Base-by-base conservation (phyloP, 1,140 invertebrate species). In the Lepidurus couesii region DNA sequence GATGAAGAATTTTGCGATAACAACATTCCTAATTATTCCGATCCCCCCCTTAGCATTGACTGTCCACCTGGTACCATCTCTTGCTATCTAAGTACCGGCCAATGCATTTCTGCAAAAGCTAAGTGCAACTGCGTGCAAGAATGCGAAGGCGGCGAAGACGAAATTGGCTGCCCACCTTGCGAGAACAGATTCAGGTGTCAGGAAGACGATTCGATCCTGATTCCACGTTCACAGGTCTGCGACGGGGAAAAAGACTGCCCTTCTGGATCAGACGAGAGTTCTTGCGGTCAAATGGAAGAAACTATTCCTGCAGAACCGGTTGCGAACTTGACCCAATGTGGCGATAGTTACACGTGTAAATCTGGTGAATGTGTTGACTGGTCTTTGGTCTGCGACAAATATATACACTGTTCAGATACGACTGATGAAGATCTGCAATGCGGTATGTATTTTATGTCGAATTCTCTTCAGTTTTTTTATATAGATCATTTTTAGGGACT, bases 341-440 rank as follows among this genome's bases (percentile, higher is more conserved):
- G 53, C 44, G 82, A 83, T 77, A 85, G 86, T 80, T 89, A 87
- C 83, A 87, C 89, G 44, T 95, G 93, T 83, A 86, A 85, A 7
- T 92, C 91, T 79, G 87, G 90, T 44, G 88, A 89, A 77, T 95
- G 93, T 83, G 89, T 94, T 75, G 89, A 89, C 73, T 83, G 87
- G 16, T 85, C 84, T 45, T 85, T 89, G 79, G 85, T 89, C 10
- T 94, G 93, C 83, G 91, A 94, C 85, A 89, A 90, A 0, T 85
- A 85, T 79, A 87, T 88, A 79, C 90, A 93, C 82, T 94, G 93
- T 83, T 85, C 86, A 2, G 92, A 88, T 79, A 82, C 84, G 53
- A 86, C 86, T 9, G 89, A 90, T 84, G 89, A 90, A 81, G 53
- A 21, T 7, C 16, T 65, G 53, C 53, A 13, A 65, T 65, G 53